Evolutionary conservation across 2,888 invertebrate species (phyloP), one percentile per base, ranked within the genome.

Genomic region (Troides helena): DNA sequence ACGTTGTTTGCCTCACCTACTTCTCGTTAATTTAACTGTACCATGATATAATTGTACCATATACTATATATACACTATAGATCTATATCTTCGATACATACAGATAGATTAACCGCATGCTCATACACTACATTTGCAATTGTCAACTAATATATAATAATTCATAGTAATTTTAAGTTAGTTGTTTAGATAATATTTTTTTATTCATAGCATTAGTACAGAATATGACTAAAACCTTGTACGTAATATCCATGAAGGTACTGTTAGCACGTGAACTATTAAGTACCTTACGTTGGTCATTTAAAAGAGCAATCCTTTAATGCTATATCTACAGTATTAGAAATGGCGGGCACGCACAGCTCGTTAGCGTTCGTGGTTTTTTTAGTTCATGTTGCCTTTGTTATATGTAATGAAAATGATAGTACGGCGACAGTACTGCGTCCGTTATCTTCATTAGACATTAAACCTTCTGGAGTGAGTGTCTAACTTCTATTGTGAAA

Each of bases 271-370:
- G 60, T 70, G 61, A 61, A 67, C 67, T 61, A 70, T 67, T 56
- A 64, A 64, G 56, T 60, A 53, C 39, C 58, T 66, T 63, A 60
- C 36, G 59, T 43, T 56, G 53, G 57, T 46, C 46, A 17, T 67
- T 70, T 70, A 70, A 67, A 67, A 70, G 67, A 67, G 67, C 70
- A 67, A 70, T 67, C 60, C 30, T 18, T 25, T 64, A 39, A 36
- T 57, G 57, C 64, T 36, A 12, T 36, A 30, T 43, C 21, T 50
- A 57, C 75, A 74, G 72, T 71, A 69, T 72, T 70, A 72, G 72
- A 72, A 61, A 74, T 75, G 74, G 73, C 72, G 59, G 59, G 71
- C 73, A 67, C 66, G 57, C 63, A 21, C 66, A 70, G 72, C 65
- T 69, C 65, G 62, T 73, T 73, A 67, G 68, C 72, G 59, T 30